Evolutionary conservation across 2,888 invertebrate genomes (phyloP).

Genomic region (Noctua fimbriata): DNA sequence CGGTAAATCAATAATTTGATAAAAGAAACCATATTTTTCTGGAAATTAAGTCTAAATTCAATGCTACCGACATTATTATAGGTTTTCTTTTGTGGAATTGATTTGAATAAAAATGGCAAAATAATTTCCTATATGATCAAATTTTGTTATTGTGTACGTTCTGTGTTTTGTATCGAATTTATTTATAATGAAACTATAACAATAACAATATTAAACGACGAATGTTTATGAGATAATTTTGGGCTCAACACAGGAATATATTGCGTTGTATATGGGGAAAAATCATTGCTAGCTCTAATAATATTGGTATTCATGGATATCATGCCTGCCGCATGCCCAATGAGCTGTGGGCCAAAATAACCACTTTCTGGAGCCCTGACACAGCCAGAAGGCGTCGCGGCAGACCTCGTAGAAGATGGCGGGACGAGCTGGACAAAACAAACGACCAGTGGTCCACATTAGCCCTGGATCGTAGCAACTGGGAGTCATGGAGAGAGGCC

Average conservation of each 20-base stretch:
- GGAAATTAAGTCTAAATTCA: slow-evolving; percentile 12
- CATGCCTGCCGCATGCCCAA: too few species aligned
- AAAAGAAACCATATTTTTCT: slow-evolving; percentile 10
- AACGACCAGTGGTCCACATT: too few species aligned
- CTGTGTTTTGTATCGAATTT: slow-evolving; percentile 5
- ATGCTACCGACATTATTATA: not conserved
- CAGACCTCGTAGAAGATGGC: too few species aligned
- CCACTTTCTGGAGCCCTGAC: too few species aligned
- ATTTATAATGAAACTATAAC: too few species aligned
- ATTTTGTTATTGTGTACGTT: slow-evolving; percentile 8
- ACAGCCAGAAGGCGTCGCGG: too few species aligned
- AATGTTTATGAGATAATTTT: not conserved
- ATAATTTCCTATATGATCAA: slow-evolving; percentile 16
- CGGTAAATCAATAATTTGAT: slow-evolving; percentile 30
- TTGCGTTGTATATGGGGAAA: not conserved
- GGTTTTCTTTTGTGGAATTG: slow-evolving; percentile 18
- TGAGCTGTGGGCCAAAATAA: too few species aligned
- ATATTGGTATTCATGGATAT: too few species aligned
- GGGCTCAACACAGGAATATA: not conserved
- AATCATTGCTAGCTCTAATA: not conserved
- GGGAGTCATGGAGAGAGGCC: too few species aligned
- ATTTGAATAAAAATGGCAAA: slow-evolving; percentile 13
- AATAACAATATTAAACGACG: not conserved
- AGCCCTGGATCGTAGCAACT: too few species aligned
- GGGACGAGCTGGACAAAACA: too few species aligned